These are phyloP conservation scores for Apodemia mormo DNA, from an alignment of 2,888 invertebrate species.

Conservation along the genomic window DNA sequence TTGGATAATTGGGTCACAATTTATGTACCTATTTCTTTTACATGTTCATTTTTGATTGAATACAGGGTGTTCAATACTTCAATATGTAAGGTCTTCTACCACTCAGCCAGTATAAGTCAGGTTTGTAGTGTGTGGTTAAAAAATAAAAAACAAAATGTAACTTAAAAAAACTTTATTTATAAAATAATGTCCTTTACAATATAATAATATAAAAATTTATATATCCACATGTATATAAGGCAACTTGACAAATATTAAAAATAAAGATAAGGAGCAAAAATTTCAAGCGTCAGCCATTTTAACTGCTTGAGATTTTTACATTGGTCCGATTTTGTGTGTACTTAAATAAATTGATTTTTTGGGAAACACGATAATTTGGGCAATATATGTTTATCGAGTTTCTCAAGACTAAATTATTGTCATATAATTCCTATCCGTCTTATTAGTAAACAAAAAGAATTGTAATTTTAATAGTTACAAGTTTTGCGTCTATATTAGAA, in stretches of 20 bases:
- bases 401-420: slow-evolving; percentile 29
- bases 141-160: slow-evolving; percentile 55
- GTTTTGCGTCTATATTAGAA: too few species aligned
- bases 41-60: too few species aligned
- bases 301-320: slow-evolving; percentile 71
- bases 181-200: slow-evolving; percentile 57
- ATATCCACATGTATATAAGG: slow-evolving; percentile 61
- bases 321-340: slow-evolving; percentile 31
- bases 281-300: slow-evolving; percentile 75
- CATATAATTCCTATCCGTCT: not conserved
- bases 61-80: too few species aligned
- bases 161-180: slow-evolving; percentile 76
- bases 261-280: slow-evolving; percentile 55
- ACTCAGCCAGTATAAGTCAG: not conserved
- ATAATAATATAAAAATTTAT: slow-evolving; percentile 61
- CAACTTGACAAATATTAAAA: slow-evolving; percentile 47
- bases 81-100: too few species aligned
- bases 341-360: slow-evolving; percentile 27
- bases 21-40: too few species aligned
- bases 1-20: too few species aligned
- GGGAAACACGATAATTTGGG: slow-evolving; percentile 41
- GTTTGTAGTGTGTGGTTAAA: not conserved
- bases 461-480: slow-evolving; percentile 7
- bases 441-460: slow-evolving; percentile 22
- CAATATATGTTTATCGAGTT: slow-evolving; percentile 39